phyloP scores from a whole-genome alignment of 1,140 invertebrate genomes.

The Leptinotarsa undecemlineata region DNA sequence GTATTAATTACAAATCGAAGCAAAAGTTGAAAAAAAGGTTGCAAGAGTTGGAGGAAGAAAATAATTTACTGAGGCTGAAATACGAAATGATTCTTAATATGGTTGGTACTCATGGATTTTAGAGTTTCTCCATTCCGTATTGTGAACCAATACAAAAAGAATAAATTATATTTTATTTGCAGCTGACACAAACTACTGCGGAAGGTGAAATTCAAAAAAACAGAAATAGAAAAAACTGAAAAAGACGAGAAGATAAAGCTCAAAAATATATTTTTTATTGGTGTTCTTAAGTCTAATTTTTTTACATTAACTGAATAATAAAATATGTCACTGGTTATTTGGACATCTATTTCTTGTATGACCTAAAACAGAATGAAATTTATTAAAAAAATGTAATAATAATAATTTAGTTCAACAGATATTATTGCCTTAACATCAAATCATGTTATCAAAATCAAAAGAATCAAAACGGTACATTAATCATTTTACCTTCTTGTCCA shows the following conservation, averaged over 20 bases:
- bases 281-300: not conserved
- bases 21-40: constrained; percentile 16
- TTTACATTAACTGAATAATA: not conserved
- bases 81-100: constrained; percentile 24
- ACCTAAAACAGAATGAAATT: constrained; percentile 13
- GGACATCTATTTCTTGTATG: constrained; percentile 17
- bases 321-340: constrained; percentile 8
- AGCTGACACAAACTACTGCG: not conserved
- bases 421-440: too few relatives aligned
- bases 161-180: constrained; percentile 2
- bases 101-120: not conserved
- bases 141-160: too few relatives aligned
- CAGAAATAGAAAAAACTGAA: not conserved
- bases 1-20: not conserved
- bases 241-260: not conserved
- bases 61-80: constrained; percentile 17
- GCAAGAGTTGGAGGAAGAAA: constrained; percentile 21
- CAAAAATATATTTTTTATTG: constrained; percentile 11
- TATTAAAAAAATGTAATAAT: not conserved
- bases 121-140: not conserved
- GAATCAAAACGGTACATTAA: too few relatives aligned
- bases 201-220: not conserved
- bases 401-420: not conserved
- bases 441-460: too few relatives aligned
- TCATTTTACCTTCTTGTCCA: constrained; percentile 46